Conservation (phyloP, 2,888 invertebrate genomes). For the Dilophus febrilis region DNA sequence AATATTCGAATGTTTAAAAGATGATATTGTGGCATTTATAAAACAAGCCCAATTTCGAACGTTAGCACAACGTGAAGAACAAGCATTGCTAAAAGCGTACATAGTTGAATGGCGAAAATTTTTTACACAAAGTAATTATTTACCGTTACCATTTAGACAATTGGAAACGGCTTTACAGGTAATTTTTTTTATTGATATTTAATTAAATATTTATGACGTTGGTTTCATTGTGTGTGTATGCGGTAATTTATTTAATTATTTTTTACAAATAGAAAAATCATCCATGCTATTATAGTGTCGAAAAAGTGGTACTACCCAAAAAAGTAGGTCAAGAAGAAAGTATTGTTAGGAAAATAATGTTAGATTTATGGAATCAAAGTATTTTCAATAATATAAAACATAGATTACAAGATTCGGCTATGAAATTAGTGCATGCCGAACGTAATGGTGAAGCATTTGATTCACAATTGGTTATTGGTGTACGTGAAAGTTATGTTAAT, state of each 20-base stretch:
- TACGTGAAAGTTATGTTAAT: conserved; percentile 95
- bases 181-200: conserved; percentile 15
- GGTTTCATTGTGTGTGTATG: too few relatives aligned
- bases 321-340: conserved; percentile 61
- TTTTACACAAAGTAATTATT: conserved; percentile 92
- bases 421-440: conserved; percentile 93
- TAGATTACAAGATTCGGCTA: conserved; percentile 83
- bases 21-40: conserved; percentile 87
- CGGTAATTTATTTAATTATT: not conserved
- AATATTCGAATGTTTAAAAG: conserved; percentile 72
- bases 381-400: conserved; percentile 93
- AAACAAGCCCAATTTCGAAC: conserved; percentile 83
- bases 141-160: conserved; percentile 90
- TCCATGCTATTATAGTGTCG: not conserved
- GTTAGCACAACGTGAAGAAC: conserved; percentile 81
- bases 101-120: conserved; percentile 97
- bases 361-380: conserved; percentile 95
- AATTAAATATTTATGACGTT: not conserved
- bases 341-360: conserved; percentile 87
- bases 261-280: too few relatives aligned
- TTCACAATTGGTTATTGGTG: conserved; percentile 92
- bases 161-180: conserved; percentile 69
- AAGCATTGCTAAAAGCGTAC: conserved; percentile 88
- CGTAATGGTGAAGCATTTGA: conserved; percentile 96
- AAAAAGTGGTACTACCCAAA: conserved; percentile 29